Evolutionary conservation across 2,888 invertebrate genomes (phyloP).

Genomic region (Arrhopalites spinosus): DNA sequence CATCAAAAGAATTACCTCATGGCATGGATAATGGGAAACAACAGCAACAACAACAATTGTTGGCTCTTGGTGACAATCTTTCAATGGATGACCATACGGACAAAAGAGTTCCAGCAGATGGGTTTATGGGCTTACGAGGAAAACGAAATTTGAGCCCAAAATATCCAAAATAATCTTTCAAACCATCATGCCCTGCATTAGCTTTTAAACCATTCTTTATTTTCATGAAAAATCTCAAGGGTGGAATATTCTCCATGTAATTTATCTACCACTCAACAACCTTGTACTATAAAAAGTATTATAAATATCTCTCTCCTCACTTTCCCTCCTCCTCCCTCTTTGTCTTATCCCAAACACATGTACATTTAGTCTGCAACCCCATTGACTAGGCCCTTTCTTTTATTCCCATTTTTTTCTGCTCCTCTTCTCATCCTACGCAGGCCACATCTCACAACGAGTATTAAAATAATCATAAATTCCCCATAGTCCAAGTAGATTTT

Average conservation of each 20-base stretch:
- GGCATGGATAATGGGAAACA: neutral
- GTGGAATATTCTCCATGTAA: slow-evolving; percentile 27
- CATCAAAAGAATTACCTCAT: slow-evolving; percentile 17
- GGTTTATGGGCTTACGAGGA: slow-evolving; percentile 53
- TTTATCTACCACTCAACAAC: slow-evolving; percentile 25
- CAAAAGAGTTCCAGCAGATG: slow-evolving; percentile 52
- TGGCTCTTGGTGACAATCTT: slow-evolving; percentile 37
- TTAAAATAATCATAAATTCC: slow-evolving; percentile 22
- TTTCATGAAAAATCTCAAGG: slow-evolving; percentile 28
- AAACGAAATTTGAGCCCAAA: slow-evolving; percentile 44
- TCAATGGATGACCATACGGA: slow-evolving; percentile 24
- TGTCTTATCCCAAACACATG: neutral
- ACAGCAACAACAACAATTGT: slow-evolving; percentile 4
- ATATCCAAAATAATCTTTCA: no score
- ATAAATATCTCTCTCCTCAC: neutral
- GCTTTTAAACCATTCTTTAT: neutral
- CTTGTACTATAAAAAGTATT: neutral
- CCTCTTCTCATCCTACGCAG: neutral
- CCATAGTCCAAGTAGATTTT: slow-evolving; percentile 5
- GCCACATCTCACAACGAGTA: neutral
- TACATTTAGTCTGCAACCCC: no score
- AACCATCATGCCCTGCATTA: no score
- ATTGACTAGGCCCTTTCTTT: no score
- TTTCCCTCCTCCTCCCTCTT: slow-evolving; percentile 11
- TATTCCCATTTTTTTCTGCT: no score